Conservation (phyloP, 1,140 invertebrate genomes). For the Batillaria attramentaria region DNA sequence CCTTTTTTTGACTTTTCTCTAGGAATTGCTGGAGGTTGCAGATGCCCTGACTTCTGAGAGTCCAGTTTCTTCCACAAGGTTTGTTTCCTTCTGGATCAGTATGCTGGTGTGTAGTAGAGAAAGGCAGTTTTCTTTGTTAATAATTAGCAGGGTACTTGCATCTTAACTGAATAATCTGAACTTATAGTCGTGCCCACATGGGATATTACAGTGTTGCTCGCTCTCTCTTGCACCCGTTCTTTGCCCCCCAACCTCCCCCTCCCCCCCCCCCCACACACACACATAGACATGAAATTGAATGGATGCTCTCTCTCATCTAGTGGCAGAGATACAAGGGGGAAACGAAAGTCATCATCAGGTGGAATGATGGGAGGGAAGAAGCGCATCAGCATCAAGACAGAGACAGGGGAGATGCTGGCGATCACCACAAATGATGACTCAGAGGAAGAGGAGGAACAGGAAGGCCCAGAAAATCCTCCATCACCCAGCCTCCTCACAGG, state of each 20-base stretch:
- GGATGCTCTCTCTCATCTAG: too few relatives aligned
- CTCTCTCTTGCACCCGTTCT: too few relatives aligned
- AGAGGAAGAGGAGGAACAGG: conserved; percentile 17
- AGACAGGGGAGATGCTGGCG: conserved; percentile 46
- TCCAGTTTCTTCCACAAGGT: conserved; percentile 36
- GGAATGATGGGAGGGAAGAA: conserved; percentile 13
- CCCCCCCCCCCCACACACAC: too few relatives aligned
- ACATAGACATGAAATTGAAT: too few relatives aligned
- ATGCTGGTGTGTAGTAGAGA: too few relatives aligned
- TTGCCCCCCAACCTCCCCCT: too few relatives aligned
- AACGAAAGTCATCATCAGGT: neutral
- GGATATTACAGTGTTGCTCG: too few relatives aligned
- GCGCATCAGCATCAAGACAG: conserved; percentile 50
- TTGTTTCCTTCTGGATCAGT: too few relatives aligned
- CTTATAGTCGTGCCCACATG: too few relatives aligned
- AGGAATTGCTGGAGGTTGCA: conserved; percentile 31
- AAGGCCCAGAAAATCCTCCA: neutral
- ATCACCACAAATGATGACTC: conserved; percentile 38
- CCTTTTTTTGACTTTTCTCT: neutral
- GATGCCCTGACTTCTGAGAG: conserved; percentile 11
- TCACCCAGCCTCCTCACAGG: neutral
- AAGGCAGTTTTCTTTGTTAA: too few relatives aligned
- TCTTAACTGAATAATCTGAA: too few relatives aligned
- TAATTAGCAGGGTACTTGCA: too few relatives aligned
- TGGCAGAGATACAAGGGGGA: neutral